Percentiles rank a stretch among this genome's conserved stretches.
These are phyloP conservation scores for Chaunax sp. DNA, from an alignment of 2,797 vertebrate species.

Conservation along the genomic window DNA sequence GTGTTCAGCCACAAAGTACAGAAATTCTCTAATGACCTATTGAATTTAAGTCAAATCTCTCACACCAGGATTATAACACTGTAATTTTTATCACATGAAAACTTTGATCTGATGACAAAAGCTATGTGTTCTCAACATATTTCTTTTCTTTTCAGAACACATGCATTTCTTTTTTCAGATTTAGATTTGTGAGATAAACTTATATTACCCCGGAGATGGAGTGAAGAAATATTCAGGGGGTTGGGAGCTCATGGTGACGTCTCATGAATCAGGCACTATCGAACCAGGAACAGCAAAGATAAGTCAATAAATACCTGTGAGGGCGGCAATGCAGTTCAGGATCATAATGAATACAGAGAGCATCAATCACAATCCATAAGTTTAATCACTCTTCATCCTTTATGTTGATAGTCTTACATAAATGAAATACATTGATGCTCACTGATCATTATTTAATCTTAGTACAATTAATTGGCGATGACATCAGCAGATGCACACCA, in stretches of 20 bases:
- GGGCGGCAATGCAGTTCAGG: constrained; percentile 12
- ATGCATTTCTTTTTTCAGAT: background rate
- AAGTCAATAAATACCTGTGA: constrained; percentile 31
- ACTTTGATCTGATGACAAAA: constrained; percentile 24
- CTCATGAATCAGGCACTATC: constrained; percentile 12
- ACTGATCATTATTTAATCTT: constrained; percentile 23
- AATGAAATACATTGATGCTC: constrained; percentile 7
- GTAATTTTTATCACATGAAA: background rate
- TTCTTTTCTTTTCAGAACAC: background rate
- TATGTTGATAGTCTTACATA: constrained; percentile 12
- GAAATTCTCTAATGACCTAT: constrained; percentile 7
- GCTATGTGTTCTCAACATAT: background rate
- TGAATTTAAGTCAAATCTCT: constrained; percentile 5
- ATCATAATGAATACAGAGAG: constrained; percentile 18
- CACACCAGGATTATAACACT: background rate
- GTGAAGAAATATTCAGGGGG: background rate
- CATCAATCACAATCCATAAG: constrained; percentile 1
- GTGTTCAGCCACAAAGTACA: constrained; percentile 17
- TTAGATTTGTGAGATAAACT: constrained; percentile 2
- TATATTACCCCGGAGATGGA: background rate
- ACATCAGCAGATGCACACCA: constrained; percentile 19
- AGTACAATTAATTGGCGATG: constrained; percentile 15
- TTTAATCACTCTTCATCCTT: background rate
- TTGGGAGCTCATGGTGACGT: constrained; percentile 4
- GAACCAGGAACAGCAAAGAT: constrained; percentile 24